Base-by-base conservation (phyloP, 2,113 vertebrate genomes). In the Elaphurus davidianus region DNA sequence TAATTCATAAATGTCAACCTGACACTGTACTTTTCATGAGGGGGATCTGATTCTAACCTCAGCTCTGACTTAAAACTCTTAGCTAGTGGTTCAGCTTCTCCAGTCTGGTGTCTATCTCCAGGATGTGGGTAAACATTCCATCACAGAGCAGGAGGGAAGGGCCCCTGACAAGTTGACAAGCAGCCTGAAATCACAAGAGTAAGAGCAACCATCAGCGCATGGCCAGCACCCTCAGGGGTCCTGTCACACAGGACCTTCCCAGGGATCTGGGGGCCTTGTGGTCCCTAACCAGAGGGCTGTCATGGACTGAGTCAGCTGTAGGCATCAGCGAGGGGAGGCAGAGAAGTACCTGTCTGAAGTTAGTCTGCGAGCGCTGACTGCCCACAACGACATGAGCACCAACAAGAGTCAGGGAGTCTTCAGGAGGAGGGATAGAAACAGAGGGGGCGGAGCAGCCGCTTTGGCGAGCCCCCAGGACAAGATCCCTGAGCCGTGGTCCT, bases 161-260 rank as follows among this genome's bases (percentile, higher is more conserved):
- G 40, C 21, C 64, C 47, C 14, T 10, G 43, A 21, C 55, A 84
- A 30, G 52, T 0, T 2, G 62, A 43, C 23, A 60, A 86, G 67
- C 6, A 27, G 33, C 27, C 1, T 25, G 89, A 47, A 27, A n/a
- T n/a, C 1, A 2, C 1, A 33, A 7, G 4, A 8, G n/a, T 25
- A 14, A 33, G 79, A 92, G 92, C 25, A 17, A 3, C 21, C 7
- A 7, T 11, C 9, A 7, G 1, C 0, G 23, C 5, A 5, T 17
- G 50, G 71, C 54, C 27, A 4, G 47, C 25, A 17, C 17, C 11
- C n/a, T 30, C 0, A 6, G 43, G n/a, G 45, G 45, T 55, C 40
- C 4, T 0, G 30, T 23, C 81, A 43, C 28, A 30, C 1, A 3
- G 8, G 19, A 15, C 71, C 59, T 45, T 40, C 60, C 52, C 3